phyloP scores from a whole-genome alignment of 2,113 vertebrate genomes.

The Myotis lucifugus region DNA sequence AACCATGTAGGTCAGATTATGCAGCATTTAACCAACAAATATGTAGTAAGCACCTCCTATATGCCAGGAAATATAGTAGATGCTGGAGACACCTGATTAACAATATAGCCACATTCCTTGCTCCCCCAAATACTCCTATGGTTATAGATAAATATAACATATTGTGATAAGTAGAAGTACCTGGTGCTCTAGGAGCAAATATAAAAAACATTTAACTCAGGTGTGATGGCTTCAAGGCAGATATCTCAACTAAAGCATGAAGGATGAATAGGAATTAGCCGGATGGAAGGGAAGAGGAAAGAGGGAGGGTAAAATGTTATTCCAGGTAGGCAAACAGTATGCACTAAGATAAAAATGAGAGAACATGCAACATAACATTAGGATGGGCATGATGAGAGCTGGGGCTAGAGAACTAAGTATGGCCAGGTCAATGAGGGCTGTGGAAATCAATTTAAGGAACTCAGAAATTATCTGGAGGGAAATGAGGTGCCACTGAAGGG shows the following conservation, averaged over 20 bases:
- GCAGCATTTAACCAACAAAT: neutral
- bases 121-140: neutral
- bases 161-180: neutral
- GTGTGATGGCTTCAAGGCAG: neutral
- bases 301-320: neutral
- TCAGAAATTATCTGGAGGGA: neutral
- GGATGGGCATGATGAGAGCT: neutral
- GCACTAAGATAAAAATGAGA: neutral
- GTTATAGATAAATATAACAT: neutral
- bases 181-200: neutral
- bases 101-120: neutral
- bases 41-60: neutral
- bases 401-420: neutral
- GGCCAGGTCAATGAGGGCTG: neutral
- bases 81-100: neutral
- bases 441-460: neutral
- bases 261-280: neutral
- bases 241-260: neutral
- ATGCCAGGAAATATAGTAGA: neutral
- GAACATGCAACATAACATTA: too few relatives aligned
- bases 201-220: neutral
- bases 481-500: neutral
- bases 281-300: neutral
- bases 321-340: neutral
- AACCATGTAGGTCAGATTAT: neutral